phyloP scores from a whole-genome alignment of 1,140 invertebrate genomes.

The Riptortus pedestris region DNA sequence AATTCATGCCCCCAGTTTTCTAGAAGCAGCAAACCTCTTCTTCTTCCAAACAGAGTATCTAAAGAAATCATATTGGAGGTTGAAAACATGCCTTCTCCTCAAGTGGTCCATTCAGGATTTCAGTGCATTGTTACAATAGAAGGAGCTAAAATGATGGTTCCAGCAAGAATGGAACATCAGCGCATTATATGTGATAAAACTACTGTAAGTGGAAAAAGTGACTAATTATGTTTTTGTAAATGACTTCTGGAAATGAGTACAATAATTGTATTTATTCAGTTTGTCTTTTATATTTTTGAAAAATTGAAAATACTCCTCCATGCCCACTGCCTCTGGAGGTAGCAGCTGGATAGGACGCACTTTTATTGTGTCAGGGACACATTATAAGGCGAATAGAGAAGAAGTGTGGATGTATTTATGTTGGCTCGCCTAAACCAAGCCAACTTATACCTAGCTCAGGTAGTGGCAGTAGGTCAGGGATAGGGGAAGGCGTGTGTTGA shows the following conservation, averaged over 20 bases:
- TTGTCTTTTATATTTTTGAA: neutral
- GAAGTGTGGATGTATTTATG: too few relatives aligned
- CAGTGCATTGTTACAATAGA: slow-evolving; percentile 86
- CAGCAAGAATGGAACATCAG: slow-evolving; percentile 69
- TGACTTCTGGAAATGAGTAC: too few relatives aligned
- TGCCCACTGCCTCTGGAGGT: too few relatives aligned
- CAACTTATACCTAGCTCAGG: too few relatives aligned
- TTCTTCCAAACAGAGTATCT: slow-evolving; percentile 77
- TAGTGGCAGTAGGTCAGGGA: too few relatives aligned
- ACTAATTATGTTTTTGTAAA: neutral
- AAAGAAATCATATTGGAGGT: slow-evolving; percentile 81
- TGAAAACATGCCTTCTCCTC: slow-evolving; percentile 78
- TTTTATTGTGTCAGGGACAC: too few relatives aligned
- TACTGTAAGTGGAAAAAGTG: slow-evolving; percentile 42
- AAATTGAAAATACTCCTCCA: too few relatives aligned
- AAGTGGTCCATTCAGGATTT: slow-evolving; percentile 74
- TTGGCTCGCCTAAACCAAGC: too few relatives aligned
- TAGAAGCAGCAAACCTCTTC: slow-evolving; percentile 50
- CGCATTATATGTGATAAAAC: slow-evolving; percentile 84
- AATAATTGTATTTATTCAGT: too few relatives aligned
- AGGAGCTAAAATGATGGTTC: slow-evolving; percentile 75
- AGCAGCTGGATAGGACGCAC: too few relatives aligned
- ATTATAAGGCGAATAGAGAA: too few relatives aligned
- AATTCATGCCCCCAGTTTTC: slow-evolving; percentile 72
- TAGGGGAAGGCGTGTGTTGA: too few relatives aligned